These are phyloP conservation scores for Scaptomyza graminum DNA, from an alignment of 1,140 invertebrate species.

Conservation along the genomic window DNA sequence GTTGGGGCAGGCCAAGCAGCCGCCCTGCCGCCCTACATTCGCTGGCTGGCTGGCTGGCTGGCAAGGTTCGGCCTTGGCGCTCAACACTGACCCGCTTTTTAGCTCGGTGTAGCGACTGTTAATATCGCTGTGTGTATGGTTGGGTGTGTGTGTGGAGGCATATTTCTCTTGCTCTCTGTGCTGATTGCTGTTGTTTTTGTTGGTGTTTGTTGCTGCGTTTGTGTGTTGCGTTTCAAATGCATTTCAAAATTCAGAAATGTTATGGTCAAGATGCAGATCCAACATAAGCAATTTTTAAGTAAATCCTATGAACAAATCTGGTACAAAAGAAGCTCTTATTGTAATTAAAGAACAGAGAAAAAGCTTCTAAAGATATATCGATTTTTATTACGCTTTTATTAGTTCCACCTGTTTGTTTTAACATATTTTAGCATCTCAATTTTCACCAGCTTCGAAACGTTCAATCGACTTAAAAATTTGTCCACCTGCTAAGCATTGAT, in stretches of 20 bases:
- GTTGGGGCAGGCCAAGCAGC: conserved; percentile 54
- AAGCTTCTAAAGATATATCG: too few species aligned
- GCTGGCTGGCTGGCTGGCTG: conserved; percentile 47
- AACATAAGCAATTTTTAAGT: conserved; percentile 9
- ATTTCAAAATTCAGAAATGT: conserved; percentile 38
- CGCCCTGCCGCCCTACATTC: conserved; percentile 73
- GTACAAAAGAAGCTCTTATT: too few species aligned
- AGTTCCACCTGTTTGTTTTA: too few species aligned
- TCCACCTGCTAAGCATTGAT: too few species aligned
- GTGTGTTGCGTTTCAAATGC: conserved; percentile 41
- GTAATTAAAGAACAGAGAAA: too few species aligned
- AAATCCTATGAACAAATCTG: too few species aligned
- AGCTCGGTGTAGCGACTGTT: conserved; percentile 18
- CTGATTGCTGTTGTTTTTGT: conserved; percentile 30
- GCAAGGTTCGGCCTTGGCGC: conserved; percentile 80
- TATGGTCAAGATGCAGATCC: conserved; percentile 20
- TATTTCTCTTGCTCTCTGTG: conserved; percentile 39
- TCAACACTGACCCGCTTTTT: conserved; percentile 79
- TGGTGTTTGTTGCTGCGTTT: conserved; percentile 9
- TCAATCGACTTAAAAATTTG: too few species aligned
- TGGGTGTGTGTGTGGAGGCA: conserved; percentile 36
- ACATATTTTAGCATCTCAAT: too few species aligned
- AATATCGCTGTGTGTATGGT: conserved; percentile 7
- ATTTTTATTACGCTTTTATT: too few species aligned
- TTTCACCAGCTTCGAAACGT: too few species aligned